Base-by-base conservation (phyloP, 1,140 invertebrate genomes). In the Bacillus rossius region DNA sequence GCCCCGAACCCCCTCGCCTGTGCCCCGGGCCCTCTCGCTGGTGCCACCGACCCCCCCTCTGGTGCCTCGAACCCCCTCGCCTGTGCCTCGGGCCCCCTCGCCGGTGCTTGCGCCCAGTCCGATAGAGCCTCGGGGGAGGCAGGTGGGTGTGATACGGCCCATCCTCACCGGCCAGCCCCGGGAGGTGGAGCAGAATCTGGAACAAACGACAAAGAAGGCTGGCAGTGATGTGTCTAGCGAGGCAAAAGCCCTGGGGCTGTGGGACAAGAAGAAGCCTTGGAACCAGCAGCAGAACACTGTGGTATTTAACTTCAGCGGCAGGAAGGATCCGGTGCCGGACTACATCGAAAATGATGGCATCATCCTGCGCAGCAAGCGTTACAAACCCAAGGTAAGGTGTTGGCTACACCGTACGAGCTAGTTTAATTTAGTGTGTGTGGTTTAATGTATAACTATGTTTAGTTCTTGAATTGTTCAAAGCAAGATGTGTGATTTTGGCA, bases 281-380 rank as follows among this genome's bases (percentile, higher is more conserved):
- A 75, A 80, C 65, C 74, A 80, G 48, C 74, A 77, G 55, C 65
- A 72, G 71, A 89, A 84, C 63, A 85, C 87, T 8, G 86, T 92
- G 74, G 88, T 93, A 47, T 93, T 93, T 73, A 91, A 93, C 75
- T 94, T 93, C 74, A 89, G 85, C 62, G 80, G 83, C 70, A 81
- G 87, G 64, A 89, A 88, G 71, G 86, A 88, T 64, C 65, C 64
- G 38, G 88, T 92, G 62, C 91, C 91, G 47, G 89, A 92, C 79
- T 92, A 94, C 74, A 91, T 93, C 69, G 88, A 91, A 72, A 92
- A 92, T 75, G 90, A 93, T 77, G 89, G 88, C 55, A 78, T 89
- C 64, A 82, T 88, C 54, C 80, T 85, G 55, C 80, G 81, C 62
- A 80, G 78, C 68, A 81, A 82, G 65, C 74, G 83, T 55, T 82